Evolutionary conservation across 2,888 invertebrate species (phyloP).

Genomic region (Volucella bombylans): DNA sequence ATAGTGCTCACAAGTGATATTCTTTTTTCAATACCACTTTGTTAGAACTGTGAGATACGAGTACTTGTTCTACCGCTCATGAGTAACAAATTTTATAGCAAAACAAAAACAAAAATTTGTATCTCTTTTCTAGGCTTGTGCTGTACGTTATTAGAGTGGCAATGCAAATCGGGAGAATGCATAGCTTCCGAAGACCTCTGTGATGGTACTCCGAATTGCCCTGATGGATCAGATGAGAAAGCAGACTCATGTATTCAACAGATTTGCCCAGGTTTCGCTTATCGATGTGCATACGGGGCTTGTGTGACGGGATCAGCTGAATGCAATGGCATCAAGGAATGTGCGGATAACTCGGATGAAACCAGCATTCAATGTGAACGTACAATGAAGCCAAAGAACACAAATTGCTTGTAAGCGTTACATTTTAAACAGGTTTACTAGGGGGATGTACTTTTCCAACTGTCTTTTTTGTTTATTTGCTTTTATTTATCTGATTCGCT

Average conservation of each 20-base stretch:
- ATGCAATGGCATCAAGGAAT: slow-evolving; percentile 75
- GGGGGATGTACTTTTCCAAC: background rate
- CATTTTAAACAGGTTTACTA: background rate
- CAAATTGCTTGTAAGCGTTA: slow-evolving; percentile 70
- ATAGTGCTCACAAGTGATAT: too few relatives aligned
- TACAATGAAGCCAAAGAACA: slow-evolving; percentile 15
- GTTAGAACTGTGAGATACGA: too few relatives aligned
- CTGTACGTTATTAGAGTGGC: slow-evolving; percentile 76
- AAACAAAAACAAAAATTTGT: too few relatives aligned
- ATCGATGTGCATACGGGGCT: slow-evolving; percentile 79
- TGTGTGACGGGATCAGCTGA: slow-evolving; percentile 72
- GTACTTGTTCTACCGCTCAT: background rate
- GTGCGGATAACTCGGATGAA: slow-evolving; percentile 76
- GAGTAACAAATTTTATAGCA: background rate
- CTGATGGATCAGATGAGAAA: slow-evolving; percentile 80
- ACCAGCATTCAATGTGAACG: slow-evolving; percentile 20
- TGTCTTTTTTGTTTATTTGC: background rate
- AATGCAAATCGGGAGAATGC: slow-evolving; percentile 79
- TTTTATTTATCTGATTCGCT: too few relatives aligned
- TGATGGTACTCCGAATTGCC: slow-evolving; percentile 78
- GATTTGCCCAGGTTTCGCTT: slow-evolving; percentile 83
- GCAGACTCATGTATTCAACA: slow-evolving; percentile 77
- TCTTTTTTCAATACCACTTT: too few relatives aligned
- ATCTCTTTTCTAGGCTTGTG: slow-evolving; percentile 11
- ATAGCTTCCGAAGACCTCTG: slow-evolving; percentile 76